Evolutionary conservation across 2,888 invertebrate genomes (phyloP).

Genomic region (Nomada lathburiana): DNA sequence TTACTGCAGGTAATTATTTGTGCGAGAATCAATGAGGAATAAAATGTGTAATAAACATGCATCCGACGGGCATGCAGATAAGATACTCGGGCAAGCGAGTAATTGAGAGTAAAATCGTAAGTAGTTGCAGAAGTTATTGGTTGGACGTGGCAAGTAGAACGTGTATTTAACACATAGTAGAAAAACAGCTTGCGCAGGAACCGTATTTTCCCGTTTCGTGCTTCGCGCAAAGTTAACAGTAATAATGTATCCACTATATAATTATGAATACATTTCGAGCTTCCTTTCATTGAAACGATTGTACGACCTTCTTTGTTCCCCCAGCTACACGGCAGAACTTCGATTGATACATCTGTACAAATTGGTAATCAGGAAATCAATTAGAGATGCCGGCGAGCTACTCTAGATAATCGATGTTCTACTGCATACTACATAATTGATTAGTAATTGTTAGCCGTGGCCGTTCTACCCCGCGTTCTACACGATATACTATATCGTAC

Average conservation of each 20-base stretch:
- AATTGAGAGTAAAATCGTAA: too few relatives aligned
- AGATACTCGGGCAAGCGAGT: too few relatives aligned
- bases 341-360: not conserved
- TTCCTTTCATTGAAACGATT: not conserved
- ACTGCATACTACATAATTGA: not conserved
- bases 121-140: too few relatives aligned
- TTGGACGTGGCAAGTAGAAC: too few relatives aligned
- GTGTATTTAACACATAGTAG: too few relatives aligned
- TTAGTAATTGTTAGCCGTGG: slow-evolving; percentile 7
- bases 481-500: not conserved
- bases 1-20: too few relatives aligned
- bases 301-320: too few relatives aligned
- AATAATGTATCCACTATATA: not conserved
- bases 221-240: not conserved
- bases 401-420: not conserved
- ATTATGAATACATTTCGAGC: not conserved
- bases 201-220: too few relatives aligned
- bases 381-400: not conserved
- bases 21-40: too few relatives aligned
- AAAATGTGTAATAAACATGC: too few relatives aligned
- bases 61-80: too few relatives aligned
- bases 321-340: not conserved
- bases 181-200: too few relatives aligned
- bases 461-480: not conserved
- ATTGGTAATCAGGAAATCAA: not conserved